phyloP scores from a whole-genome alignment of 2,888 invertebrate species.

The Andrena marginata region DNA sequence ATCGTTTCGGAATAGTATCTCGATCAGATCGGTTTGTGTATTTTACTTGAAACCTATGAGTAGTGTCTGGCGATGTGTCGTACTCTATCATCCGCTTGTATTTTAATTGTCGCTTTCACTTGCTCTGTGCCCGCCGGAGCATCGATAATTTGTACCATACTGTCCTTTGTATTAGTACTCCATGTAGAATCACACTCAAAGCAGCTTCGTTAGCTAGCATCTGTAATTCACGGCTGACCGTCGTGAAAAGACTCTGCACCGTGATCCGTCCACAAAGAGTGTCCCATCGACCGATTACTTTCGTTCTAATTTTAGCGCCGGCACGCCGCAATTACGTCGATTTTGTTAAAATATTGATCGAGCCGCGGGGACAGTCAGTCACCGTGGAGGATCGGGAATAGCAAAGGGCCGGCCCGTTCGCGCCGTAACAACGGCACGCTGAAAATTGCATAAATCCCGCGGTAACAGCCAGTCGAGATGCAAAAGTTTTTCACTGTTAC shows the following conservation, averaged over 20 bases:
- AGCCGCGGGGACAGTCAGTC: conserved; percentile 37
- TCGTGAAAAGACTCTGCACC: neutral
- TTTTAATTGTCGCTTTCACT: neutral
- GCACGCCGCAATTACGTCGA: conserved; percentile 42
- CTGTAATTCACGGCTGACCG: neutral
- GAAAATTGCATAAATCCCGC: conserved; percentile 22
- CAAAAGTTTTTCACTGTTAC: neutral
- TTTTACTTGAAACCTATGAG: too few relatives aligned
- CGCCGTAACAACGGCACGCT: conserved; percentile 14
- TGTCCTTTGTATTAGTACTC: neutral
- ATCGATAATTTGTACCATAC: neutral
- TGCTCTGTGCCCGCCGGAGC: neutral
- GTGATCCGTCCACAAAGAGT: neutral
- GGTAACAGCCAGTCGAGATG: conserved; percentile 3
- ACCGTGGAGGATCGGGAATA: conserved; percentile 35
- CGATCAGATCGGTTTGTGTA: neutral
- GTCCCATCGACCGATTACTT: conserved; percentile 4
- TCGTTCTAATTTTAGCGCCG: conserved; percentile 40
- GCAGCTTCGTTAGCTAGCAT: neutral
- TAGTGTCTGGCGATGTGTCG: too few relatives aligned
- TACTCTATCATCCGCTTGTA: too few relatives aligned
- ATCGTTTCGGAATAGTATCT: neutral
- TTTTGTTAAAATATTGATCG: conserved; percentile 53
- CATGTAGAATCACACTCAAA: neutral
- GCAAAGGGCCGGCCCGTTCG: conserved; percentile 22